These are phyloP conservation scores for Todiramphus chloris DNA, from an alignment of 2,113 vertebrate genomes.

Conservation along the genomic window DNA sequence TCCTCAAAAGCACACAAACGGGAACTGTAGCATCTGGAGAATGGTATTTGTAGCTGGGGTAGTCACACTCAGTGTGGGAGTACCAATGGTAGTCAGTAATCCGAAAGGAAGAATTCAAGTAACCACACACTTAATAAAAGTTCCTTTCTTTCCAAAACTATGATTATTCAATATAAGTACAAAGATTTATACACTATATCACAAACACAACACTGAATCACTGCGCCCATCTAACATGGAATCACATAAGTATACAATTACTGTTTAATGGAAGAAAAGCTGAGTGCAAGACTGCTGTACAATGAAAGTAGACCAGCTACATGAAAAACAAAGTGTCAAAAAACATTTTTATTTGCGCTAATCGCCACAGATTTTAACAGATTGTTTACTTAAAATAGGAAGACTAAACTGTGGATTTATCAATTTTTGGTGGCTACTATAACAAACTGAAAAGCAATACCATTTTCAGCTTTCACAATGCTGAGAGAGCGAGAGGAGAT, in stretches of 20 bases:
- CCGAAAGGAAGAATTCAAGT: constrained; percentile 43
- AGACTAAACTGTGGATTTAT: background rate
- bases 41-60: constrained; percentile 44
- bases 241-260: background rate
- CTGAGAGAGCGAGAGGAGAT: background rate
- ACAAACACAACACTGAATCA: background rate
- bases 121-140: constrained; percentile 6
- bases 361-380: background rate
- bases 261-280: background rate
- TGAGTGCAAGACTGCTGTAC: background rate
- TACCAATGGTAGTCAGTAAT: constrained; percentile 30
- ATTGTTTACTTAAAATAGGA: background rate
- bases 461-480: background rate
- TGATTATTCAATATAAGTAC: constrained; percentile 23
- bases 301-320: background rate
- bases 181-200: constrained; percentile 6
- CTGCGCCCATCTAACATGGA: background rate
- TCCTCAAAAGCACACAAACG: constrained; percentile 21
- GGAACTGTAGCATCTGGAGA: constrained; percentile 41
- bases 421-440: background rate
- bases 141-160: constrained; percentile 15
- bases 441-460: background rate
- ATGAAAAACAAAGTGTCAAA: background rate
- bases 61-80: constrained; percentile 48
- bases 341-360: background rate